Percentiles rank a stretch among this genome's conserved stretches.
phyloP scores from a whole-genome alignment of 2,113 vertebrate species.

The Campylomormyrus tamandua region DNA sequence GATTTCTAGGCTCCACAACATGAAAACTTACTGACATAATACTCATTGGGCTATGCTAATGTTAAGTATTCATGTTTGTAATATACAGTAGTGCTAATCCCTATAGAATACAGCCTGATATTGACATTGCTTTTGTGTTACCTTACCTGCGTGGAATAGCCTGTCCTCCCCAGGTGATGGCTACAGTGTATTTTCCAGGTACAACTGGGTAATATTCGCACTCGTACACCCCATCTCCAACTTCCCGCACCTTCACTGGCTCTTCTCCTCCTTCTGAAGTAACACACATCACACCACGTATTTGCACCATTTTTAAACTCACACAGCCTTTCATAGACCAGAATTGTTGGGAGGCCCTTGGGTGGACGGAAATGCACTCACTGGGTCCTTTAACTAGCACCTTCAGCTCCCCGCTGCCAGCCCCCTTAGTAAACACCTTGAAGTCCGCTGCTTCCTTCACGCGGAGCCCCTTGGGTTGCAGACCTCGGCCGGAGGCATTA shows the following conservation, averaged over 20 bases:
- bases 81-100: background rate
- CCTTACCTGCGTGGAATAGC: slow-evolving; percentile 82
- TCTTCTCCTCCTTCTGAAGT: slow-evolving; percentile 77
- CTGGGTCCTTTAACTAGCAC: slow-evolving; percentile 84
- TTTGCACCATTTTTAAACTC: background rate
- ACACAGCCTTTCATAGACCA: background rate
- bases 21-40: background rate
- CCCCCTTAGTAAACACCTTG: slow-evolving; percentile 88
- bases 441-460: slow-evolving; percentile 89
- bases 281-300: slow-evolving; percentile 15
- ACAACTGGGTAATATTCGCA: slow-evolving; percentile 80
- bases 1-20: background rate
- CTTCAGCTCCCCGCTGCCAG: slow-evolving; percentile 80
- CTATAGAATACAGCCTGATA: background rate
- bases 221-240: slow-evolving; percentile 76
- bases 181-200: slow-evolving; percentile 81
- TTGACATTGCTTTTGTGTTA: background rate
- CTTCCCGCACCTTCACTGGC: slow-evolving; percentile 74
- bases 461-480: slow-evolving; percentile 90
- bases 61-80: background rate
- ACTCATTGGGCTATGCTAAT: background rate
- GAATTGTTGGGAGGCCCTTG: background rate
- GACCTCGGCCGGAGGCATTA: slow-evolving; percentile 79
- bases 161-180: slow-evolving; percentile 84
- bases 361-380: slow-evolving; percentile 54